Conservation (phyloP, 2,113 vertebrate genomes). For the Pseudonaja textilis region DNA sequence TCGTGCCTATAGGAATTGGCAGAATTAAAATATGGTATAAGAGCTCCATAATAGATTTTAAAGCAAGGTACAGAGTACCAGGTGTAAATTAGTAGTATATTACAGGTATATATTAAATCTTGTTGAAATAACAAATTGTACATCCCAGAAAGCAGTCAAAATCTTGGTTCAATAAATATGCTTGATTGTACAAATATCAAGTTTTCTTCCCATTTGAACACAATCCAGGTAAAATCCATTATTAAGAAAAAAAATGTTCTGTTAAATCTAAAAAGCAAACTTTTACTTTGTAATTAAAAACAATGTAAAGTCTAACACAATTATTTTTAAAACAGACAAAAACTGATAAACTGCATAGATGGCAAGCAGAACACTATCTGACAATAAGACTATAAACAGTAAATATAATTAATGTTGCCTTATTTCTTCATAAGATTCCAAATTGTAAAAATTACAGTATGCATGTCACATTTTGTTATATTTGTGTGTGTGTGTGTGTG, state of each 20-base stretch:
- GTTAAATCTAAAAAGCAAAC: neutral
- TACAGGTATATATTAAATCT: neutral
- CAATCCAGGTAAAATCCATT: neutral
- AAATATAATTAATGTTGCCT: neutral
- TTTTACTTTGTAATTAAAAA: neutral
- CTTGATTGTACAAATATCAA: neutral
- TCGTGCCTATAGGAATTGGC: conserved; percentile 68
- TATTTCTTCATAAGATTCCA: too few relatives aligned
- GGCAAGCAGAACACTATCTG: neutral
- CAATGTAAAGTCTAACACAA: neutral
- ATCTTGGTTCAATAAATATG: neutral
- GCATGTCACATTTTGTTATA: neutral
- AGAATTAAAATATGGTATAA: neutral
- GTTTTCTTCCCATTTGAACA: neutral
- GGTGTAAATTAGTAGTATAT: neutral
- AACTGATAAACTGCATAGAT: neutral
- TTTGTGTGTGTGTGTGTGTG: neutral
- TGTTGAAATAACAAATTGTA: neutral
- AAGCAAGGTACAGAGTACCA: neutral
- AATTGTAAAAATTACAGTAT: neutral
- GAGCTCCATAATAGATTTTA: neutral
- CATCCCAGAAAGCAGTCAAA: neutral
- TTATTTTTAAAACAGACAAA: neutral
- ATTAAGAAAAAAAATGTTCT: neutral
- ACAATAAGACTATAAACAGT: neutral